Base-by-base conservation (phyloP, 2,797 vertebrate species). In the Gallinago nigripennis region DNA sequence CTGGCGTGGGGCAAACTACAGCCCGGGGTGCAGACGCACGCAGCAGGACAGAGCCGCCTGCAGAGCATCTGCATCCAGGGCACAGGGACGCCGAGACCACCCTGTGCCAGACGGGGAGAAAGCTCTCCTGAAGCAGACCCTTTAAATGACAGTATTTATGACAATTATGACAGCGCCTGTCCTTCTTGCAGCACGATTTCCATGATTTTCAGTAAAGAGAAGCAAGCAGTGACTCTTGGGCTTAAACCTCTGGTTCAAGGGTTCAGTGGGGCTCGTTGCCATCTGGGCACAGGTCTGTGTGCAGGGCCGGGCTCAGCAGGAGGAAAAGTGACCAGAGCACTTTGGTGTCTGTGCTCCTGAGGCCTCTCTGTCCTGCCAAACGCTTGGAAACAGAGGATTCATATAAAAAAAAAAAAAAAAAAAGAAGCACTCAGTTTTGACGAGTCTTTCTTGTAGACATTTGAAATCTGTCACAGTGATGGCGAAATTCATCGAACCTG, bases 11-110 rank as follows among this genome's bases (percentile, higher is more conserved):
- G 17, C 60, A 83, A 81, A 58, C 8, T n/a, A 23, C 28, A n/a
- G 57, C 33, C 16, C n/a, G 1, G 6, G 53, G 78, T 2, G 3
- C n/a, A 63, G 66, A 46, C n/a, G 28, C 30, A 10, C 53, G 57
- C 50, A 69, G 77, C 9, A 11, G 68, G 43, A 54, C 84, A 46
- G 54, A 89, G 39, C 39, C 45, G 51, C 51, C 37, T 3, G 31
- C 1, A 8, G 43, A 28, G 46, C 37, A 15, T 18, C 56, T 0
- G 1, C n/a, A 27, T 4, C 3, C 39, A 13, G 19, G n/a, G 39
- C 12, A 64, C 16, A 21, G 0, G 3, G 28, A 35, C n/a, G 39
- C 2, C 0, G 30, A 57, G 58, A 71, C 11, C n/a, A 56, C 51
- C 11, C 15, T 2, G 0, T 14, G 33, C 14, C 53, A 11, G 30